Conservation (phyloP, 2,888 invertebrate genomes). For the Prosopocoilus inquinatus region DNA sequence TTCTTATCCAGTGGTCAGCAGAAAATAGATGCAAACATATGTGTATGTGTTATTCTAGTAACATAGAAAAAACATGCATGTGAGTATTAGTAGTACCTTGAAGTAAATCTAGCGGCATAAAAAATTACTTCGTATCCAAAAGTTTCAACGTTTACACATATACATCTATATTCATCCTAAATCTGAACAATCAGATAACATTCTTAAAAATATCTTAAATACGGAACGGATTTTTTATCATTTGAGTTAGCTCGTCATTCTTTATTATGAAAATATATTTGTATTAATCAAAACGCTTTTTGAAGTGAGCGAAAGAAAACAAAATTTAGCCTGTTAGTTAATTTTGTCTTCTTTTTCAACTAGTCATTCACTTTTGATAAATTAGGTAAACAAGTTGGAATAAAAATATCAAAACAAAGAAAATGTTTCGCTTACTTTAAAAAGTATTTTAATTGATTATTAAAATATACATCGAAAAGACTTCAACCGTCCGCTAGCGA, state of each 20-base stretch:
- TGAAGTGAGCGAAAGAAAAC: too few species aligned
- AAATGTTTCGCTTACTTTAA: constrained; percentile 1
- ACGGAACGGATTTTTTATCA: neutral
- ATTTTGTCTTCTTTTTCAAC: neutral
- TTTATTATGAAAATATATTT: neutral
- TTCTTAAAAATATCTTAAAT: constrained; percentile 19
- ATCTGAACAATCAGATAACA: constrained; percentile 26
- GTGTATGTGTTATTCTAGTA: neutral
- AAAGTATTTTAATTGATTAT: neutral
- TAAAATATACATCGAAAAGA: constrained; percentile 13
- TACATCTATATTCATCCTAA: constrained; percentile 18
- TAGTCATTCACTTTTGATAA: neutral
- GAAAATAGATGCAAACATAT: too few species aligned
- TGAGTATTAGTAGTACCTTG: neutral
- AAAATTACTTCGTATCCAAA: constrained; percentile 5
- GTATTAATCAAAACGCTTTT: too few species aligned
- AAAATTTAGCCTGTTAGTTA: too few species aligned
- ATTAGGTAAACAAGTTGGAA: too few species aligned
- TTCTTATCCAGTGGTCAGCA: too few species aligned
- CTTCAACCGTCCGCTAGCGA: constrained; percentile 79
- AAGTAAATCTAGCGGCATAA: too few species aligned
- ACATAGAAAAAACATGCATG: neutral
- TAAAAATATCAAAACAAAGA: neutral
- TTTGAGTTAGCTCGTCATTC: constrained; percentile 1
- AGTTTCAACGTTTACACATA: constrained; percentile 21